Evolutionary conservation across 2,888 invertebrate species (phyloP).

Genomic region (Oscheius sp.): DNA sequence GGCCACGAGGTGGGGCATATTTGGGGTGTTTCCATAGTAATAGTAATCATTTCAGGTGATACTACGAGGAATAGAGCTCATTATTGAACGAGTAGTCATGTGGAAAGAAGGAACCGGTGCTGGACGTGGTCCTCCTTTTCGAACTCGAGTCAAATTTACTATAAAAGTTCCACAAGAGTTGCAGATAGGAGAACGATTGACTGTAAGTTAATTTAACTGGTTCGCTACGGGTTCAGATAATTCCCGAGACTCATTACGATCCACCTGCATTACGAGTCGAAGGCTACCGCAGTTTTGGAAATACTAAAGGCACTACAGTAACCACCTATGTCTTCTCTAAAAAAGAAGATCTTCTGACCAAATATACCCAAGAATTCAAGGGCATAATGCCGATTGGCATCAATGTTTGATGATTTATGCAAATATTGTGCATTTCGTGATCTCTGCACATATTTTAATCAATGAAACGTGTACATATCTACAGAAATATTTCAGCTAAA

Average conservation of each 20-base stretch:
- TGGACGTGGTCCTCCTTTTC: not conserved
- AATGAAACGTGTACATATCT: too few species aligned
- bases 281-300: not conserved
- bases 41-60: not conserved
- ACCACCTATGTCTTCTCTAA: not conserved
- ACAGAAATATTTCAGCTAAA: too few species aligned
- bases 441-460: too few species aligned
- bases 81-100: not conserved
- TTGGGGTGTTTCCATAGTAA: too few species aligned
- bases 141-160: not conserved
- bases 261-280: not conserved
- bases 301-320: not conserved
- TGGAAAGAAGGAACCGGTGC: not conserved
- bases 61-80: not conserved
- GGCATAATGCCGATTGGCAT: too few species aligned
- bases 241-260: slow-evolving; percentile 8
- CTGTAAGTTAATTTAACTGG: too few species aligned
- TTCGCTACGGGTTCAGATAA: slow-evolving; percentile 1
- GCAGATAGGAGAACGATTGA: too few species aligned
- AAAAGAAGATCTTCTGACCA: not conserved
- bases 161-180: too few species aligned
- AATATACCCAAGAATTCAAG: not conserved
- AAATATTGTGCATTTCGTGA: too few species aligned
- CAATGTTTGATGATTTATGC: too few species aligned
- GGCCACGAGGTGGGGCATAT: not conserved